These are phyloP conservation scores for Australoheros scitulus DNA, from an alignment of 2,113 vertebrate genomes.

Conservation along the genomic window DNA sequence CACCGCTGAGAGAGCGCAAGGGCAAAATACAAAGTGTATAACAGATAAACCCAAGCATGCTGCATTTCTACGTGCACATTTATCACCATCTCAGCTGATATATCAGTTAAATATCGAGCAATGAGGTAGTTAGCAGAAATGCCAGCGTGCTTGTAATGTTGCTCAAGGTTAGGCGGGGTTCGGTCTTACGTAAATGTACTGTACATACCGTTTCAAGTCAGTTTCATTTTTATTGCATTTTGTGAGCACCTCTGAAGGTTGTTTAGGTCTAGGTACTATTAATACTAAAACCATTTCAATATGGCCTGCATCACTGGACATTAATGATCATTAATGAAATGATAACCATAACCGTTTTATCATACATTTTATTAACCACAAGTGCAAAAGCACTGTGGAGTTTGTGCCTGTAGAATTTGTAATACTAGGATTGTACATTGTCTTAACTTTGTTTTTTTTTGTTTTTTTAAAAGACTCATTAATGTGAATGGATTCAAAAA, in stretches of 20 bases:
- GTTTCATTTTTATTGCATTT: neutral
- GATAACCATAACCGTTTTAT: neutral
- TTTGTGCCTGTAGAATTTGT: neutral
- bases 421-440: neutral
- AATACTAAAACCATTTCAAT: neutral
- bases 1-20: constrained; percentile 44
- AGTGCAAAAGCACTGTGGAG: neutral
- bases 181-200: neutral
- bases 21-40: constrained; percentile 58
- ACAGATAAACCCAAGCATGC: constrained; percentile 35
- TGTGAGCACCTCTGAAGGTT: neutral
- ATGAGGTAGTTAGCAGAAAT: constrained; percentile 32
- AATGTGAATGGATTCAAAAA: too few relatives aligned
- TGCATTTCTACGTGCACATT: neutral
- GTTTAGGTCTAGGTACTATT: too few relatives aligned
- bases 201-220: neutral
- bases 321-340: neutral
- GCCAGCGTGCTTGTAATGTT: neutral
- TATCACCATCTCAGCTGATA: constrained; percentile 4
- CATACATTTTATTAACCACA: too few relatives aligned
- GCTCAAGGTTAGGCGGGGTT: constrained; percentile 18
- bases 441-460: neutral
- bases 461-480: neutral
- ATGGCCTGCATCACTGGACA: neutral
- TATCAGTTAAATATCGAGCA: constrained; percentile 41